Base-by-base conservation (phyloP, 2,797 vertebrate species). In the Characodon lateralis region DNA sequence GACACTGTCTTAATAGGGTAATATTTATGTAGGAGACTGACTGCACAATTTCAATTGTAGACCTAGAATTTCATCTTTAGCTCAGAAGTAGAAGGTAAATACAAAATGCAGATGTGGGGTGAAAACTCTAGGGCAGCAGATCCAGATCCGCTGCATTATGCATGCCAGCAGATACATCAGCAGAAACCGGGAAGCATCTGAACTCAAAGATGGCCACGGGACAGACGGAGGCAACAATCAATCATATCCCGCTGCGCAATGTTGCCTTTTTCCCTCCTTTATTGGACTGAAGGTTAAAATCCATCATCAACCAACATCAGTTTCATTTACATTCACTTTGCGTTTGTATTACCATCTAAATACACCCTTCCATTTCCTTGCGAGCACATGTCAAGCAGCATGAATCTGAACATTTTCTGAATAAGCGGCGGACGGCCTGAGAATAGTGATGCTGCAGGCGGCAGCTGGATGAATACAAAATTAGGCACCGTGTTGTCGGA, bases 381-480 rank as follows among this genome's bases (percentile, higher is more conserved):
- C 26, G 0, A 86, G 82, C 71, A 1, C 74, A 70, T 46, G 83
- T 88, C 83, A 89, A 87, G 82, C 79, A 73, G 84, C 72, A 73
- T 72, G 76, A 82, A 80, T 84, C 22, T 85, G 77, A 83, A 83
- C 74, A 74, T 82, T 81, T 74, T 77, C 61, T 31, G 83, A 90
- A 87, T 85, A 84, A 82, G 79, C 22, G 6, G 68, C 3, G 66
- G 84, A 89, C 41, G 53, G 78, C 70, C 35, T 31, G 74, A 71
- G 82, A 88, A 87, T 83, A 89, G 81, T 16, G 79, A 89, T 82
- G 85, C 73, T 73, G 56, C 9, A 59, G 81, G 85, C 81, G 75
- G 86, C 76, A 65, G 81, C 85, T 1, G 71, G 78, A 74, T 88
- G 90, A 90, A 92, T 92, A 85, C 77, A 63, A 81, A 91, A 85